Conservation (phyloP, 2,888 invertebrate species). For the Incurvaria masculella region DNA sequence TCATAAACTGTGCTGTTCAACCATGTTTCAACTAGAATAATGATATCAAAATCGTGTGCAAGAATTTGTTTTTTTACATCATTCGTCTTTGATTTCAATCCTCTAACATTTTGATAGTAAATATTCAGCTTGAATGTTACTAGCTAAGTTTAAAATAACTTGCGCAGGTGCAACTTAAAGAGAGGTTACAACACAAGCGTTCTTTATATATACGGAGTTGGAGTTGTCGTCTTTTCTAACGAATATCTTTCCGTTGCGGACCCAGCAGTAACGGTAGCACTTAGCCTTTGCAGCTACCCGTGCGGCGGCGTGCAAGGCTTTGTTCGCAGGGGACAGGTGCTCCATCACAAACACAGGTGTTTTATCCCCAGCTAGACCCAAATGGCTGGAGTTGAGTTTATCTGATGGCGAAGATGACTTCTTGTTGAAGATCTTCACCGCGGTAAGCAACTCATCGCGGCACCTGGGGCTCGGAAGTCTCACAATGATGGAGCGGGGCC, state of each 20-base stretch:
- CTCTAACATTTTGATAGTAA: background rate
- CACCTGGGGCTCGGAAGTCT: background rate
- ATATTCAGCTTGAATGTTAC: background rate
- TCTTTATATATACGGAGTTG: background rate
- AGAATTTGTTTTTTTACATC: background rate
- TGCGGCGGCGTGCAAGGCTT: background rate
- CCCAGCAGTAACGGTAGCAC: background rate
- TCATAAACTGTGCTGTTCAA: background rate
- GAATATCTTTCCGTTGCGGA: background rate
- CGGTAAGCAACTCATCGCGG: background rate
- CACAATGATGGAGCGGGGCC: background rate
- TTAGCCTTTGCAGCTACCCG: background rate
- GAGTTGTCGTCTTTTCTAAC: background rate
- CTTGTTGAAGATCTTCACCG: background rate
- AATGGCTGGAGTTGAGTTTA: background rate
- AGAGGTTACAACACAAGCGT: background rate
- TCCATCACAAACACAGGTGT: background rate
- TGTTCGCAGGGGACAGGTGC: too few relatives aligned
- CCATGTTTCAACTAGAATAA: background rate
- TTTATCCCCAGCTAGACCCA: background rate
- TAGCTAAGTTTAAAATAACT: too few relatives aligned
- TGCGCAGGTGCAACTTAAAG: background rate
- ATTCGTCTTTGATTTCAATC: background rate
- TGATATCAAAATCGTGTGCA: background rate
- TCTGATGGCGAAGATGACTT: background rate